Evolutionary conservation across 2,113 vertebrate genomes (phyloP).

Genomic region (Anas platyrhynchos): DNA sequence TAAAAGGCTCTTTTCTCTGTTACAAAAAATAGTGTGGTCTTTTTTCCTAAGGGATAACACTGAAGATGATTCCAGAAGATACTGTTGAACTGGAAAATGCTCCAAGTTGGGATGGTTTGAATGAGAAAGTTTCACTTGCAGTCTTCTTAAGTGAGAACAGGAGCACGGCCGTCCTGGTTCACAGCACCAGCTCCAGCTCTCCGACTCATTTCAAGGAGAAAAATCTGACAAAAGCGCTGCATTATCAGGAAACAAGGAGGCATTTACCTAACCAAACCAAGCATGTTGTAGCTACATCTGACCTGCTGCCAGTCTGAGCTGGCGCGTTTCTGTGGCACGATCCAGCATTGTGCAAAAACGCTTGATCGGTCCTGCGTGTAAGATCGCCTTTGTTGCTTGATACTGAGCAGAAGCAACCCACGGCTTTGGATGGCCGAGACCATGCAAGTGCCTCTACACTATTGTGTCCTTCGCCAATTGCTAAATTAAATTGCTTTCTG

Average conservation of each 20-base stretch:
- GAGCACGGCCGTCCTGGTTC: rapidly evolving
- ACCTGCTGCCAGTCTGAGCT: neutral
- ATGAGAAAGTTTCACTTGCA: neutral
- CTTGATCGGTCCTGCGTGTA: neutral
- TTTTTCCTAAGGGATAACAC: neutral
- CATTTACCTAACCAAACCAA: neutral
- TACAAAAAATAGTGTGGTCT: neutral
- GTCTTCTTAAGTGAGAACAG: neutral
- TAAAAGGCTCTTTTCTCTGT: neutral
- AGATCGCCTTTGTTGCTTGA: neutral
- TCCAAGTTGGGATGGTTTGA: neutral
- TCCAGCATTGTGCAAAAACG: neutral
- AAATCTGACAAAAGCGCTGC: neutral
- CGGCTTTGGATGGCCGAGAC: neutral
- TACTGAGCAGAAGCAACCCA: neutral
- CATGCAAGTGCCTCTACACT: neutral
- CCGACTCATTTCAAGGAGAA: neutral
- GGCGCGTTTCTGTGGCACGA: neutral
- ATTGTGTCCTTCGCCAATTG: rapidly evolving
- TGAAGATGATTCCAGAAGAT: neutral
- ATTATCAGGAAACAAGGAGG: neutral
- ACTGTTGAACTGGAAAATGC: neutral
- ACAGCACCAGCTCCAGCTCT: neutral
- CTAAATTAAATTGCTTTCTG: neutral
- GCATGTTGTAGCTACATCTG: neutral